phyloP scores from a whole-genome alignment of 2,113 vertebrate genomes.

The Calcarius ornatus region DNA sequence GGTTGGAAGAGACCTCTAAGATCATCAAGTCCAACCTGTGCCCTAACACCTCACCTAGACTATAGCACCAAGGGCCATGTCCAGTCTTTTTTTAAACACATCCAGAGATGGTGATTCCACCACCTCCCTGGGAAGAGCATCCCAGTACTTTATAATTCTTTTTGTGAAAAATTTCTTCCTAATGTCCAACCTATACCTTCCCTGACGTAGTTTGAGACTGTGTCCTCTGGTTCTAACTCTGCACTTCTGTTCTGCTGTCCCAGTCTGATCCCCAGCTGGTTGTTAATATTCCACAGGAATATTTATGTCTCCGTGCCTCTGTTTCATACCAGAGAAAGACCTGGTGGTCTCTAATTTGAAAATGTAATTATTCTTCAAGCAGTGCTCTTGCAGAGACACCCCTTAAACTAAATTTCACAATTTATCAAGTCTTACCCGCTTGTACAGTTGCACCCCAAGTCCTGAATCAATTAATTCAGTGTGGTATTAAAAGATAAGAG shows the following conservation, averaged over 20 bases:
- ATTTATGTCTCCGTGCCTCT: not conserved
- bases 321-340: not conserved
- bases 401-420: not conserved
- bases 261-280: not conserved
- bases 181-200: no score
- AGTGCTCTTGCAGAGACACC: not conserved
- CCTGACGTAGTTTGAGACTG: no score
- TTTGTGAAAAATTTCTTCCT: no score
- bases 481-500: not conserved
- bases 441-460: not conserved
- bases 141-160: no score
- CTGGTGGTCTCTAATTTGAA: not conserved
- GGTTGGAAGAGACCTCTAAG: no score
- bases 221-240: not conserved
- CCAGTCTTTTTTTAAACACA: no score
- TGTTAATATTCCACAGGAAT: accelerated
- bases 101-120: no score
- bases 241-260: not conserved
- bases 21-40: no score
- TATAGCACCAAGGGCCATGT: no score
- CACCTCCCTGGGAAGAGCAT: no score
- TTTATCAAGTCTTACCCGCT: not conserved
- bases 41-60: no score
- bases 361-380: not conserved
- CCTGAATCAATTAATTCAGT: not conserved